These are phyloP conservation scores for Epinephelus fuscoguttatus DNA, from an alignment of 2,113 vertebrate species.

Conservation along the genomic window DNA sequence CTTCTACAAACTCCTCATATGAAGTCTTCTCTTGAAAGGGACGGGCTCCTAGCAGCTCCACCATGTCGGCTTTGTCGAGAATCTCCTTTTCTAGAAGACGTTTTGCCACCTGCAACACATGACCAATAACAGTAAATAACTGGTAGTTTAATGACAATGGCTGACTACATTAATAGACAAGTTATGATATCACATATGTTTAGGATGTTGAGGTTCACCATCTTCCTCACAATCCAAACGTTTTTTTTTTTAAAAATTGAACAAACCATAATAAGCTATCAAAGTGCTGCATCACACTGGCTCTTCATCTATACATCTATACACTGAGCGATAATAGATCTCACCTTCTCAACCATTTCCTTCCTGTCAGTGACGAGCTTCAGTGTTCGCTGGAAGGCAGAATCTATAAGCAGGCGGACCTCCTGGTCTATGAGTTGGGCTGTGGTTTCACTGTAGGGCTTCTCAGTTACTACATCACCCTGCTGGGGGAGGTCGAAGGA, in stretches of 20 bases:
- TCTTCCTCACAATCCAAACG: not conserved
- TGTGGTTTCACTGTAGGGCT: conserved; percentile 91
- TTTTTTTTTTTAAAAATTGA: not conserved
- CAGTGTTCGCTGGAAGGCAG: conserved; percentile 81
- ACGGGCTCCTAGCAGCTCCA: conserved; percentile 92
- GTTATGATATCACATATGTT: not conserved
- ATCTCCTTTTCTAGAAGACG: conserved; percentile 93
- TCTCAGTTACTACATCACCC: conserved; percentile 90
- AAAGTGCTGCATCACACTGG: not conserved
- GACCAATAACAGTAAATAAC: not conserved
- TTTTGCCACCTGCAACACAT: conserved; percentile 90
- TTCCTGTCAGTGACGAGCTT: conserved; percentile 88
- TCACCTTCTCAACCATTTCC: conserved; percentile 93
- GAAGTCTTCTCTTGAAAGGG: conserved; percentile 94
- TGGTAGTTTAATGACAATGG: not conserved
- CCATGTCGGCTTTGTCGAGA: conserved; percentile 93
- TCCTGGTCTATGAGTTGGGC: conserved; percentile 86
- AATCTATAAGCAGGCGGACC: conserved; percentile 82
- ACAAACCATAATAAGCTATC: not conserved
- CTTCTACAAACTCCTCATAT: conserved; percentile 95
- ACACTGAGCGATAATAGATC: conserved; percentile 40
- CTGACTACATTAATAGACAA: not conserved
- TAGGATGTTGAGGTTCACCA: not conserved
- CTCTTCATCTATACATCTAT: conserved; percentile 70
- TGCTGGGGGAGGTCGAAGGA: conserved; percentile 94